Percentiles rank a stretch among this genome's conserved stretches.
Conservation (phyloP, 2,113 vertebrate species). For the Spilogale gracilis region DNA sequence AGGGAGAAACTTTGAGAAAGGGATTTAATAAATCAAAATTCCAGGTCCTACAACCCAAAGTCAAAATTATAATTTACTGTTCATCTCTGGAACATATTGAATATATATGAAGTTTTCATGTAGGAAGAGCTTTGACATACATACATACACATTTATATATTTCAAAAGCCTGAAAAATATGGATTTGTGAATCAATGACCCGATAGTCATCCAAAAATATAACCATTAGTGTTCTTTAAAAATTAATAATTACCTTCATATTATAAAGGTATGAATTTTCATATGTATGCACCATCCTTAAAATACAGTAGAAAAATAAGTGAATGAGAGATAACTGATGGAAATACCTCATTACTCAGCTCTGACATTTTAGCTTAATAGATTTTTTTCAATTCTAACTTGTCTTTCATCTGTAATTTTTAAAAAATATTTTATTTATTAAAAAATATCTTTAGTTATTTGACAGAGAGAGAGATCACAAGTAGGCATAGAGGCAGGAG, state of each 20-base stretch:
- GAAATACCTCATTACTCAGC: neutral
- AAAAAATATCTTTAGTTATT: too few relatives aligned
- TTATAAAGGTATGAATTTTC: neutral
- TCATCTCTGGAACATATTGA: neutral
- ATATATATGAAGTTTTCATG: neutral
- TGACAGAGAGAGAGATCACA: too few relatives aligned
- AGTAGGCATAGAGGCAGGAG: too few relatives aligned
- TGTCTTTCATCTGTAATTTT: neutral
- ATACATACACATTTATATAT: neutral
- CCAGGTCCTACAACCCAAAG: neutral
- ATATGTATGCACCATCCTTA: neutral
- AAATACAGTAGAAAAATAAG: neutral
- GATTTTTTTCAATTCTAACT: neutral
- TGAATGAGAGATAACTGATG: neutral
- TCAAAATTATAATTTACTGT: neutral
- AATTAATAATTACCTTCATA: neutral
- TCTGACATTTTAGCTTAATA: neutral
- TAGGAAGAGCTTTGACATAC: neutral
- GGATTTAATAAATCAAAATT: neutral
- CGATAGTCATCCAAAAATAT: neutral
- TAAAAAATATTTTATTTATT: too few relatives aligned
- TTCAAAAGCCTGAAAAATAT: neutral
- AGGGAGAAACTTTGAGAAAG: neutral
- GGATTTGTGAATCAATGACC: neutral
- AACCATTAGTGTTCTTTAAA: neutral